phyloP scores from a whole-genome alignment of 2,797 vertebrate genomes.

The Darevskia nairensis region DNA sequence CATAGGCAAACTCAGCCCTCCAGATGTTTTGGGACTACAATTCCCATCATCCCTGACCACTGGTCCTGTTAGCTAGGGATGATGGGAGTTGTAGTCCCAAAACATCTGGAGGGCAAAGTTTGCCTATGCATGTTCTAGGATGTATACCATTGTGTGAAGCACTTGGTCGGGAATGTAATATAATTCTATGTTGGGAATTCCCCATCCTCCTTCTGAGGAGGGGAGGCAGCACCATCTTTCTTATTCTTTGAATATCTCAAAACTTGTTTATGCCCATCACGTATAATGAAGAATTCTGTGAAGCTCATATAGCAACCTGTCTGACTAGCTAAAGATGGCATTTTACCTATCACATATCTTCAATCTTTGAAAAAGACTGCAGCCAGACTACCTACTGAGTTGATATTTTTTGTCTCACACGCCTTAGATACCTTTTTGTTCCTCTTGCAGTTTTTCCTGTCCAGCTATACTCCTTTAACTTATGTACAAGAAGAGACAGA shows the following conservation, averaged over 20 bases:
- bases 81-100: too few relatives aligned
- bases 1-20: too few relatives aligned
- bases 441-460: neutral
- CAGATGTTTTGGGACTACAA: too few relatives aligned
- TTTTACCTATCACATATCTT: neutral
- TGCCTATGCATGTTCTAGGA: too few relatives aligned
- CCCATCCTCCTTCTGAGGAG: too few relatives aligned
- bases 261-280: neutral
- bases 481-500: neutral
- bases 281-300: neutral
- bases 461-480: neutral
- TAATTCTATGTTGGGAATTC: too few relatives aligned
- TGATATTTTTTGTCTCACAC: neutral
- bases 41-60: too few relatives aligned
- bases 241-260: neutral
- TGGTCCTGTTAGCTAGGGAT: too few relatives aligned
- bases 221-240: neutral
- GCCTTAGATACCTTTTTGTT: neutral
- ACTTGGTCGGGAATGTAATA: too few relatives aligned
- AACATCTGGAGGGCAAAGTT: too few relatives aligned
- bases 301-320: neutral
- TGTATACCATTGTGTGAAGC: too few relatives aligned
- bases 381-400: neutral
- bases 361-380: neutral
- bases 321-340: neutral